phyloP scores from a whole-genome alignment of 30 jellyfish, hydroid and myxozoan genomes.

The Aurelia sp. region DNA sequence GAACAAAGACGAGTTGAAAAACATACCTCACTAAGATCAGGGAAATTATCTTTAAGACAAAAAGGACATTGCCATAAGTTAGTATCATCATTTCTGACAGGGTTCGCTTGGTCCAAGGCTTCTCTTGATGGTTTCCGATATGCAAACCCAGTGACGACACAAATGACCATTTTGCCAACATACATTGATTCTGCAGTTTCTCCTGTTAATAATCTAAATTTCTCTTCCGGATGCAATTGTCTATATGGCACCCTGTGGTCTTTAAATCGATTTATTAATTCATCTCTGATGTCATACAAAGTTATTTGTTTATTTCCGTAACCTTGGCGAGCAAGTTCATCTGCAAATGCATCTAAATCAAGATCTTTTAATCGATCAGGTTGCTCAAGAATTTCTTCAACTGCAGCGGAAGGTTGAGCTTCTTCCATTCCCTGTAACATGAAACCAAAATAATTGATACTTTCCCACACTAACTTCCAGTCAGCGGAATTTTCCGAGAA shows the following conservation, averaged over 20 bases:
- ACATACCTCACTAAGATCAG: conserved; percentile 95
- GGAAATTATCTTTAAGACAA: conserved; percentile 86
- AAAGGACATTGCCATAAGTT: conserved; percentile 96
- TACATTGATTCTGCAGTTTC: conserved; percentile 89
- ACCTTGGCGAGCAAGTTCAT: conserved; percentile 98
- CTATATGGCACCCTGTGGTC: conserved; percentile 88
- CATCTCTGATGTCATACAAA: conserved; percentile 95
- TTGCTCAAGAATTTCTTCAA: conserved; percentile 90
- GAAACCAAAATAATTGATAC: not conserved
- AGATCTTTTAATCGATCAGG: conserved; percentile 95
- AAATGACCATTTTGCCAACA: conserved; percentile 86
- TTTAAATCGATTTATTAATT: conserved; percentile 84
- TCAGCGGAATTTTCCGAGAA: too few relatives aligned
- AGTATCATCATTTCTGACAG: conserved; percentile 92
- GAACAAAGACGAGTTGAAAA: not conserved
- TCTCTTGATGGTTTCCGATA: conserved; percentile 91
- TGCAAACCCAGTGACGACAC: conserved; percentile 96
- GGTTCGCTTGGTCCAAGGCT: conserved; percentile 95
- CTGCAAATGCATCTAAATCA: conserved; percentile 97
- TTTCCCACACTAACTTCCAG: too few relatives aligned
- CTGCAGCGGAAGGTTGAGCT: conserved; percentile 94
- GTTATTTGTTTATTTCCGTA: conserved; percentile 96
- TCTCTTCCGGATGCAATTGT: conserved; percentile 72
- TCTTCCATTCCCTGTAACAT: conserved; percentile 91
- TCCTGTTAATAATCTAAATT: conserved; percentile 82